Evolutionary conservation across 2,797 vertebrate species (phyloP).

Genomic region (Carduelis carduelis): DNA sequence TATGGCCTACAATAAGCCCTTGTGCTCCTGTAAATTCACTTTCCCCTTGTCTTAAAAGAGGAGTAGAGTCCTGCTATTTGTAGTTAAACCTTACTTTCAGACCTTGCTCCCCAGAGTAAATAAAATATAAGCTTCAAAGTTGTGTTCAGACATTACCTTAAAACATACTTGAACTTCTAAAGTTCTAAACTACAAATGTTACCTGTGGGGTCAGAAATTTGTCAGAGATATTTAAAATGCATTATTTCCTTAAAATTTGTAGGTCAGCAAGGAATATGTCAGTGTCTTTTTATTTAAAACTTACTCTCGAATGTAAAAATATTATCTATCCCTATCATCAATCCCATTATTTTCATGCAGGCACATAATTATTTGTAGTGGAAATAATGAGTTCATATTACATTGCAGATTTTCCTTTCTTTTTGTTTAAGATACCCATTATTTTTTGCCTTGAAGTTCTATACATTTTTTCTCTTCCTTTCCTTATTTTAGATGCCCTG

Average conservation of each 20-base stretch:
- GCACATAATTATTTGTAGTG: not conserved
- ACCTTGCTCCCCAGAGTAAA: not conserved
- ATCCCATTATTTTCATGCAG: not conserved
- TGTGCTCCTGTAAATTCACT: not conserved
- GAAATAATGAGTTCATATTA: not conserved
- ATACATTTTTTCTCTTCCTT: slow-evolving; percentile 41
- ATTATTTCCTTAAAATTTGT: not conserved
- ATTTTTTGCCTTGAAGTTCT: not conserved
- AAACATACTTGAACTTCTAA: not conserved
- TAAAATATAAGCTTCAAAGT: not conserved
- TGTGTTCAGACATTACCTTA: not conserved
- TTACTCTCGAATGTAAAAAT: not conserved
- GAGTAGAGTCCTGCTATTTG: not conserved
- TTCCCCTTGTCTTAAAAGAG: not conserved
- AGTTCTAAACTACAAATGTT: not conserved
- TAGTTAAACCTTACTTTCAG: not conserved
- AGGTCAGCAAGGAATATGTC: not conserved
- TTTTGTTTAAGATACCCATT: not conserved
- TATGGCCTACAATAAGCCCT: not conserved
- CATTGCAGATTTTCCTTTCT: not conserved
- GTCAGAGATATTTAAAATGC: not conserved
- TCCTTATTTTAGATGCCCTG: slow-evolving; percentile 79
- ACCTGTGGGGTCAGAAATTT: not conserved
- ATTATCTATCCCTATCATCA: not conserved
- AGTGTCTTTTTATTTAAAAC: not conserved